Percentiles rank a stretch among this genome's conserved stretches.
These are phyloP conservation scores for Holacanthella duospinosa DNA, from an alignment of 2,888 invertebrate genomes.

Conservation along the genomic window DNA sequence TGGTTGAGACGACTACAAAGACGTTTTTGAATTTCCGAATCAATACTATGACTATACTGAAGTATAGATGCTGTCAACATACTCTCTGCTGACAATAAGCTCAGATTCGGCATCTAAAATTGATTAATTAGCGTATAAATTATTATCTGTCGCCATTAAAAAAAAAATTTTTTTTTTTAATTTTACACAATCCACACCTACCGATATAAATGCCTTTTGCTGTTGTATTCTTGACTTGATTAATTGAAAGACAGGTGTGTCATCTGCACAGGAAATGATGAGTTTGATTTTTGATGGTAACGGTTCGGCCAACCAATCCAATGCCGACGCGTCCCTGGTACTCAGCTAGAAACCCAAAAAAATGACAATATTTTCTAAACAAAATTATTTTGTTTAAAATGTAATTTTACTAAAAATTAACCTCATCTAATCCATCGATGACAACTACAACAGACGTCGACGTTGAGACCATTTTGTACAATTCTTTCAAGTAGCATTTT, in stretches of 20 bases:
- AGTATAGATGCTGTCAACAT: conserved; percentile 49
- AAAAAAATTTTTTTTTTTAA: background rate
- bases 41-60: conserved; percentile 52
- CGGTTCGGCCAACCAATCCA: conserved; percentile 65
- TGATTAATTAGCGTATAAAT: conserved; percentile 43
- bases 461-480: conserved; percentile 48
- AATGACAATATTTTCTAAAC: too few relatives aligned
- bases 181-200: too few relatives aligned
- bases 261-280: conserved; percentile 59
- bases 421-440: conserved; percentile 65
- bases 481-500: conserved; percentile 55
- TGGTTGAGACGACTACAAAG: conserved; percentile 52
- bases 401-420: conserved; percentile 38
- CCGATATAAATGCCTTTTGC: conserved; percentile 33
- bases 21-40: conserved; percentile 51
- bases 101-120: conserved; percentile 47
- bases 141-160: conserved; percentile 39
- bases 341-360: background rate
- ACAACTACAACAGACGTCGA: conserved; percentile 55
- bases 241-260: conserved; percentile 44
- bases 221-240: conserved; percentile 39
- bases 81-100: conserved; percentile 47
- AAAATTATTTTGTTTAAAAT: too few relatives aligned
- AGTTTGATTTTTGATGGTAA: conserved; percentile 65
- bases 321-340: conserved; percentile 41